A percentile compares a stretch with the other conserved stretches of the same genome.
phyloP scores from a whole-genome alignment of 2,797 vertebrate genomes.

The Protonibea diacanthus region DNA sequence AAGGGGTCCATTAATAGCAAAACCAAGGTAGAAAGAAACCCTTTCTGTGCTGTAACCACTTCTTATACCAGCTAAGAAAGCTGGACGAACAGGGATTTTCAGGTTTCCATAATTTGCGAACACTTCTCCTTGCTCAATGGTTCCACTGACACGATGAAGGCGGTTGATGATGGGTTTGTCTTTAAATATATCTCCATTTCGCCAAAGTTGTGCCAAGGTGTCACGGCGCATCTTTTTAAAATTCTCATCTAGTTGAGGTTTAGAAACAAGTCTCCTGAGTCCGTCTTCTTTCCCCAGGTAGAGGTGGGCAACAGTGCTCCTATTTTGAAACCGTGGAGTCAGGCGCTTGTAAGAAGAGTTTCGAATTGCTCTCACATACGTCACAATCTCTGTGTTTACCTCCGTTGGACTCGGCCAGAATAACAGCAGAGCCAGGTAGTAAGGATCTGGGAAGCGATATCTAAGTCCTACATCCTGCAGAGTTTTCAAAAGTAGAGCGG shows the following conservation, averaged over 20 bases:
- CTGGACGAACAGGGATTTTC: slow-evolving; percentile 78
- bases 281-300: slow-evolving; percentile 76
- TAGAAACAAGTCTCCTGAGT: slow-evolving; percentile 81
- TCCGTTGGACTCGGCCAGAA: slow-evolving; percentile 80
- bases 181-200: slow-evolving; percentile 84
- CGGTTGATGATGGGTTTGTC: slow-evolving; percentile 63
- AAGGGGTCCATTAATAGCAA: slow-evolving; percentile 84
- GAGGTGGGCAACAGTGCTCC: slow-evolving; percentile 80
- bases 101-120: slow-evolving; percentile 78
- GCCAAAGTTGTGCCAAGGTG: slow-evolving; percentile 74
- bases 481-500: slow-evolving; percentile 47
- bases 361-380: slow-evolving; percentile 66
- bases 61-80: slow-evolving; percentile 68
- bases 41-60: slow-evolving; percentile 83
- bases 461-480: slow-evolving; percentile 66
- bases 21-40: slow-evolving; percentile 86
- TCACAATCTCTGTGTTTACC: slow-evolving; percentile 73
- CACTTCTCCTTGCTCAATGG: slow-evolving; percentile 71
- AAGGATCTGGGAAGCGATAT: slow-evolving; percentile 74
- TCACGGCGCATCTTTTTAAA: slow-evolving; percentile 61
- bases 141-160: slow-evolving; percentile 80
- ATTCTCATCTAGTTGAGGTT: slow-evolving; percentile 80
- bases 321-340: slow-evolving; percentile 59
- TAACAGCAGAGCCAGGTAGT: slow-evolving; percentile 84
- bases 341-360: slow-evolving; percentile 67